A percentile compares a stretch with the other conserved stretches of the same genome.
These are phyloP conservation scores for Ameiurus melas DNA, from an alignment of 2,113 vertebrate genomes.

Conservation along the genomic window DNA sequence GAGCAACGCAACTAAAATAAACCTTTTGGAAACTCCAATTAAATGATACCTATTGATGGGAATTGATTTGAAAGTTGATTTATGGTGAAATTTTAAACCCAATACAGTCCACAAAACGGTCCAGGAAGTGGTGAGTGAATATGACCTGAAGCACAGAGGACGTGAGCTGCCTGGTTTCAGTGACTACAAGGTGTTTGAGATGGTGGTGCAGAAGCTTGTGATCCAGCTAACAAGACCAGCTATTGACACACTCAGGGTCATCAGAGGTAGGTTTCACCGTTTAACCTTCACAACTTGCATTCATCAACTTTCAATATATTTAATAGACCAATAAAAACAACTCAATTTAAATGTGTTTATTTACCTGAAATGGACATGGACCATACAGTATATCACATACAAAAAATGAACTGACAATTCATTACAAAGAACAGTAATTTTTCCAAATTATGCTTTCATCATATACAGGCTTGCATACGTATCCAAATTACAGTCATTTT, in stretches of 20 bases:
- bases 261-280: slow-evolving; percentile 40
- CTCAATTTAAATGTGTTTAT: not conserved
- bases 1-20: not conserved
- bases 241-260: slow-evolving; percentile 26
- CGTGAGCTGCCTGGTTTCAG: slow-evolving; percentile 52
- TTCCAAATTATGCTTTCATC: no score
- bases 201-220: slow-evolving; percentile 46
- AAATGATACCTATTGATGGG: not conserved
- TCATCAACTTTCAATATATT: not conserved
- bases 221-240: slow-evolving; percentile 36
- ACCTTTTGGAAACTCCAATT: not conserved
- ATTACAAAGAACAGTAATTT: no score
- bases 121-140: slow-evolving; percentile 33
- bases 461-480: no score
- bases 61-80: not conserved
- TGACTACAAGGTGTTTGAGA: slow-evolving; percentile 53
- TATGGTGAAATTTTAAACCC: not conserved
- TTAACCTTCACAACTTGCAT: not conserved
- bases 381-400: no score
- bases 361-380: no score
- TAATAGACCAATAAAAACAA: not conserved
- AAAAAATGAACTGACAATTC: no score
- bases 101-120: slow-evolving; percentile 38
- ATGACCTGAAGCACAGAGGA: slow-evolving; percentile 49
- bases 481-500: no score